These are phyloP conservation scores for Parazoanthus atlanticus DNA, from an alignment of 92 coral and sea anemone species.

Conservation along the genomic window DNA sequence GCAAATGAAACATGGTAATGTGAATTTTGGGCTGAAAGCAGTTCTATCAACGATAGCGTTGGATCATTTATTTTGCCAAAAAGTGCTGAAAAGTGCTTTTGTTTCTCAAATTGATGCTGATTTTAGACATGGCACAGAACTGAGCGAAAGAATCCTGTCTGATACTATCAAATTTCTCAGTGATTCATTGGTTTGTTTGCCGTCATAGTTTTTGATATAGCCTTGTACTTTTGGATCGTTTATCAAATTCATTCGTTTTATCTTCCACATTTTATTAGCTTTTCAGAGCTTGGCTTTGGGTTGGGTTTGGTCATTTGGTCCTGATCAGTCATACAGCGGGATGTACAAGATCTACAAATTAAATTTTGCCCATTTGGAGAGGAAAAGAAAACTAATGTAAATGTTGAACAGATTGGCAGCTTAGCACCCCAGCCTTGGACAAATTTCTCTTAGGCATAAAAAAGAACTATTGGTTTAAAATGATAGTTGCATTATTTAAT, in stretches of 20 bases:
- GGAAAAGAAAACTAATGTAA: neutral
- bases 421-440: neutral
- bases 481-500: conserved; percentile 14
- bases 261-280: neutral
- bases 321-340: neutral
- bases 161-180: neutral
- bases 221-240: neutral
- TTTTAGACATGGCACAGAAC: neutral
- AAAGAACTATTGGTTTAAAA: neutral
- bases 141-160: neutral
- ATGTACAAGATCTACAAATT: neutral
- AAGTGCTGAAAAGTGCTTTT: neutral
- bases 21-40: neutral
- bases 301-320: neutral
- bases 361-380: neutral
- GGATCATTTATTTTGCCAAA: neutral
- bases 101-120: neutral
- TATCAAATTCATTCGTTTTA: neutral
- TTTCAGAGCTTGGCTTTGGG: neutral
- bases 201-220: neutral
- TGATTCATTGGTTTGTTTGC: neutral
- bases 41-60: neutral
- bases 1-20: neutral
- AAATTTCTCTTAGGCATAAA: neutral
- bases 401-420: neutral